Base-by-base conservation (phyloP, 2,113 vertebrate genomes). In the Sebastes fasciatus region DNA sequence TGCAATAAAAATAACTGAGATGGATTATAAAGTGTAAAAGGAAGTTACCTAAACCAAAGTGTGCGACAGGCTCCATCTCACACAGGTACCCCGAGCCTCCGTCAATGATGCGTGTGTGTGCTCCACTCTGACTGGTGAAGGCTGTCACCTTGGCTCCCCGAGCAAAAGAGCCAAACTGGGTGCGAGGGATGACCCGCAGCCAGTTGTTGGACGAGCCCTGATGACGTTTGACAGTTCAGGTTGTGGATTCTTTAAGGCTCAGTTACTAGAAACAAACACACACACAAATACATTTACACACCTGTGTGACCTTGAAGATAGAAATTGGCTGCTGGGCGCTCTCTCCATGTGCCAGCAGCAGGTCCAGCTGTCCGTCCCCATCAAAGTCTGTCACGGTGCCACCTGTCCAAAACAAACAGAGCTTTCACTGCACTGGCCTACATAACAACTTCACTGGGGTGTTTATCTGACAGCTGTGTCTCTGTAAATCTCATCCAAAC, bases 11-110 rank as follows among this genome's bases (percentile, higher is more conserved):
- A 4, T 34, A 34, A 34, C 34, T 34, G 3, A 34, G 34, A 34
- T 10, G 14, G 51, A 19, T 14, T 8, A 11, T 23, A 17, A 75
- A 68, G 4, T 40, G 4, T 3, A 21, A 45, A 68, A 34, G 1
- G 4, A 55, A 54, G 16, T 65, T 74, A 99, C 98, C 98, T 84
- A 98, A 93, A 79, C 98, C 97, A 0, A 99, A 99, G 88, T 99
- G 97, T 0, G 97, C 97, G 43, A 99, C 97, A 0, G 98, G 97
- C 83, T 99, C 97, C 97, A 99, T 98, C 93, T 99, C 95, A 0
- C 98, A 99, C 55, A 98, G 95, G 75, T 99, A 98, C 0, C 97
- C 97, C 0, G 98, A 99, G 9, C 97, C 98, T 0, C 97, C 97
- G 0, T 99, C 98, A 0, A 99, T 97, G 94, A 98, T 96, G 82